Percentiles rank a stretch among this genome's conserved stretches.
Evolutionary conservation across 2,888 invertebrate species (phyloP).

Genomic region (Athripsodes cinereus): DNA sequence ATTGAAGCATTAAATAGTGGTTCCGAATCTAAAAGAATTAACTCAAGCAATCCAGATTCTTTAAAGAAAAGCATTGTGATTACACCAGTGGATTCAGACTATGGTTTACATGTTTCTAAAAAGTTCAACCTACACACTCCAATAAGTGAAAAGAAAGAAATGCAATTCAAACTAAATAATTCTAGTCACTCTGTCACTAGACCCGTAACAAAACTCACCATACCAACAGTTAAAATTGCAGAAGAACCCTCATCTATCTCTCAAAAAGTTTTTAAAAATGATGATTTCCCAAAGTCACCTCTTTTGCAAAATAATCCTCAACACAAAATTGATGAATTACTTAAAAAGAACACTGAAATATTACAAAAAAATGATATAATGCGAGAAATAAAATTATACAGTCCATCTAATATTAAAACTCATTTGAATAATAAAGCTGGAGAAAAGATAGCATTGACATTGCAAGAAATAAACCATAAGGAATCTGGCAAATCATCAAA

Average conservation of each 20-base stretch:
- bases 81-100: conserved; percentile 1
- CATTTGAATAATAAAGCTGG: background rate
- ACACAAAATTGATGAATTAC: conserved; percentile 21
- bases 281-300: background rate
- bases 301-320: no score
- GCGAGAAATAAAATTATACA: background rate
- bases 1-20: conserved; percentile 13
- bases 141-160: conserved; percentile 3
- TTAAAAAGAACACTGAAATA: conserved; percentile 23
- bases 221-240: conserved; percentile 21
- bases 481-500: background rate
- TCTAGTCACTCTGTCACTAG: conserved; percentile 6
- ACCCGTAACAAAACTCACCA: conserved; percentile 13
- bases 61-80: background rate
- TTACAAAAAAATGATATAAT: conserved; percentile 17
- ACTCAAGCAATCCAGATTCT: background rate
- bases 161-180: conserved; percentile 4
- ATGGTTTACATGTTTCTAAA: conserved; percentile 7
- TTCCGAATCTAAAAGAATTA: conserved; percentile 9
- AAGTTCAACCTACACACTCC: conserved; percentile 12
- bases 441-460: background rate
- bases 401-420: conserved; percentile 3
- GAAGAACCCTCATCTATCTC: conserved; percentile 8
- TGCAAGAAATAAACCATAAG: conserved; percentile 2
- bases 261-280: background rate